A percentile compares a stretch with the other conserved stretches of the same genome.
Conservation (phyloP, 2,113 vertebrate species). For the Hepsetus odoe region DNA sequence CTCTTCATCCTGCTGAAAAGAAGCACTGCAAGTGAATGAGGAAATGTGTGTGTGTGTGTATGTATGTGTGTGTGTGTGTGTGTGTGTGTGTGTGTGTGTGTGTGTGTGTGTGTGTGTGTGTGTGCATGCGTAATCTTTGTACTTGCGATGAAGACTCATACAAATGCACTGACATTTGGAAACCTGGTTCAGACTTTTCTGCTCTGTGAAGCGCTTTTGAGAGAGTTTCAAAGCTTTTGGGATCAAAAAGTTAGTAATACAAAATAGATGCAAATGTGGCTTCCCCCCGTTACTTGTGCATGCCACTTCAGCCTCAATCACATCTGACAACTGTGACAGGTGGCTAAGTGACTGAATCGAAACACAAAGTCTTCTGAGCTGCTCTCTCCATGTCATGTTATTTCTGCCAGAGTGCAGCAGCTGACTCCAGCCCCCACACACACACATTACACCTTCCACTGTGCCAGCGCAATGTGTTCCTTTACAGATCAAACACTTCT, state of each 20-base stretch:
- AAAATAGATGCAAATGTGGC: conserved; percentile 2
- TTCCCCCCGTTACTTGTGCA: background rate
- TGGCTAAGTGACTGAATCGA: conserved; percentile 15
- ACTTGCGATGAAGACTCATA: background rate
- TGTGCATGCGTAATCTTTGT: background rate
- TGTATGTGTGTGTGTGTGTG: background rate
- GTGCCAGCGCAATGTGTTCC: conserved; percentile 18
- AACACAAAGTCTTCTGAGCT: conserved; percentile 20
- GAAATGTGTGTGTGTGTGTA: conserved; percentile 1
- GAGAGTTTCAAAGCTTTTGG: background rate
- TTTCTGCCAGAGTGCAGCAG: conserved; percentile 32
- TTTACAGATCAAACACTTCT: conserved; percentile 14
- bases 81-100: background rate
- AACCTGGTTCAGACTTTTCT: background rate
- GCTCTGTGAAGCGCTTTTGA: background rate
- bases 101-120: background rate
- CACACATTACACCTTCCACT: conserved; percentile 3
- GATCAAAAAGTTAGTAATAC: background rate
- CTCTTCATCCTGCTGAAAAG: background rate
- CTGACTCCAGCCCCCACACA: conserved; percentile 31
- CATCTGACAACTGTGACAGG: conserved; percentile 23
- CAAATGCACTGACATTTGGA: background rate
- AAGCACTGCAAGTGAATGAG: conserved; percentile 18
- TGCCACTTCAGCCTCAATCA: conserved; percentile 4
- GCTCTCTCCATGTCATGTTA: conserved; percentile 17